Evolutionary conservation across 2,888 invertebrate species (phyloP).

Genomic region (Trissonchulus latispiculum): DNA sequence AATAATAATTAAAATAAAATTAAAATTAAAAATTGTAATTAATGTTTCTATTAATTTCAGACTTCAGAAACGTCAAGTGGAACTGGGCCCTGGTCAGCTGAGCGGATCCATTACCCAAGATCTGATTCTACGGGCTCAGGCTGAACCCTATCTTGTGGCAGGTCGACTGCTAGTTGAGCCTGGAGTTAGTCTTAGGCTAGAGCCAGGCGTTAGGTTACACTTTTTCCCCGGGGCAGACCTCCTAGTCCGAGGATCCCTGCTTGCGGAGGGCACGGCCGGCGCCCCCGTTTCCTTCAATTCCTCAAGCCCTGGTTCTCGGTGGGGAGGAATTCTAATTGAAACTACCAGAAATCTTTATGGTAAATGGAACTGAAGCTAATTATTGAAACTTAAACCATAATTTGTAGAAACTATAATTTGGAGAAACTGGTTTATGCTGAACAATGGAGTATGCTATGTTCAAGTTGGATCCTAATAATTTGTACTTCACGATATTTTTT

Average conservation of each 20-base stretch:
- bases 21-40: no score
- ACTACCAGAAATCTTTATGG: neutral
- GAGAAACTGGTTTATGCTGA: no score
- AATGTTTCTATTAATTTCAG: no score
- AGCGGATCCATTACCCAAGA: neutral
- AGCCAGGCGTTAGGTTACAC: neutral
- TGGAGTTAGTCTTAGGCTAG: neutral
- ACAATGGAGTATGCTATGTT: no score
- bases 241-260: neutral
- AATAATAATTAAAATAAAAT: no score
- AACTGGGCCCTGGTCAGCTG: no score
- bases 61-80: no score
- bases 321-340: slow-evolving; percentile 5
- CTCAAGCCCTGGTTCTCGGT: neutral
- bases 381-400: no score
- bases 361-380: no score
- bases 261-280: neutral
- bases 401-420: no score
- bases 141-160: slow-evolving; percentile 4
- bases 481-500: no score
- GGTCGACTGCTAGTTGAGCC: neutral
- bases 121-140: neutral
- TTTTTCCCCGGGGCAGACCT: slow-evolving; percentile 12
- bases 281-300: neutral
- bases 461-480: no score